A percentile compares a stretch with the other conserved stretches of the same genome.
Evolutionary conservation across 1,140 invertebrate genomes (phyloP).

Genomic region (Telenomus remus): DNA sequence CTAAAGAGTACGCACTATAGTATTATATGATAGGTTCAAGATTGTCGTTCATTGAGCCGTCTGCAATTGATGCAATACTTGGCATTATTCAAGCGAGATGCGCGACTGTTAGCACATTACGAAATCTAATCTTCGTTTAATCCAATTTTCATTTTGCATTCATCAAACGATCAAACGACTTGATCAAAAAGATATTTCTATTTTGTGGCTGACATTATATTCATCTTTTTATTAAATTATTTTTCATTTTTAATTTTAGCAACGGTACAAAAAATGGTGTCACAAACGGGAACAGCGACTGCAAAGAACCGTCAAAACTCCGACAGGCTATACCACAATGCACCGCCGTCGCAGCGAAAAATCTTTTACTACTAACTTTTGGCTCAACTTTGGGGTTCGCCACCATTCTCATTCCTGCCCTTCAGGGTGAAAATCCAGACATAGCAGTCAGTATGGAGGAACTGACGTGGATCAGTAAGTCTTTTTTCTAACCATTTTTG

Average conservation of each 20-base stretch:
- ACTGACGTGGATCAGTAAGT: conserved; percentile 86
- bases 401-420: conserved; percentile 84
- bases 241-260: conserved; percentile 33
- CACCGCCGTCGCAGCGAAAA: conserved; percentile 80
- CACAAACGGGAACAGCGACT: conserved; percentile 37
- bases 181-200: too few species aligned
- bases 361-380: conserved; percentile 80
- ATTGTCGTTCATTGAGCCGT: conserved; percentile 49
- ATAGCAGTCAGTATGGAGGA: conserved; percentile 79
- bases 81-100: conserved; percentile 41
- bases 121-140: conserved; percentile 4
- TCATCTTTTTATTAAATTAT: neutral
- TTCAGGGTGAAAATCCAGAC: conserved; percentile 74
- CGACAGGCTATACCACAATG: conserved; percentile 78
- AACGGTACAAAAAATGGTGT: conserved; percentile 56
- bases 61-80: conserved; percentile 39
- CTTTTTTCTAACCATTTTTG: neutral
- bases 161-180: neutral
- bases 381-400: conserved; percentile 86
- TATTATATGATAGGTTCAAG: conserved; percentile 2
- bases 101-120: conserved; percentile 29
- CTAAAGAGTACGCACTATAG: conserved; percentile 23
- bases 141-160: neutral
- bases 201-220: too few species aligned
- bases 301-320: conserved; percentile 65